Conservation (phyloP, 2,797 vertebrate species). For the Helarctos malayanus region DNA sequence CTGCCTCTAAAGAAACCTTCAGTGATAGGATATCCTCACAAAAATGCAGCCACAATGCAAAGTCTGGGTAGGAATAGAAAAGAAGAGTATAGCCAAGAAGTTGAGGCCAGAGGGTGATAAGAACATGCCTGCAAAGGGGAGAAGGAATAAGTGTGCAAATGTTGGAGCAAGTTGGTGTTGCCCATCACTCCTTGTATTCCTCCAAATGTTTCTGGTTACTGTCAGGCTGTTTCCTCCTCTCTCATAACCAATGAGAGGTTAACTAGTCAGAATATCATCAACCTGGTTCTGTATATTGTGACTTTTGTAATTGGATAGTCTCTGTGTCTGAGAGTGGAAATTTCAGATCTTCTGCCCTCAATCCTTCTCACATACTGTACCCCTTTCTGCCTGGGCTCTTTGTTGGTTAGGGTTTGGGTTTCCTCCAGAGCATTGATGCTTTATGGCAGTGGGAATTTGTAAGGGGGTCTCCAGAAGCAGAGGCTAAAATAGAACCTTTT, state of each 20-base stretch:
- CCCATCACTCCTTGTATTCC: background rate
- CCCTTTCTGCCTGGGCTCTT: background rate
- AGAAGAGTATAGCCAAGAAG: background rate
- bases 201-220: background rate
- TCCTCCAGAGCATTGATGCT: background rate
- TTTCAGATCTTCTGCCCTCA: background rate
- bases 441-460: background rate
- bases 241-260: background rate
- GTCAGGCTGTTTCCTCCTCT: background rate
- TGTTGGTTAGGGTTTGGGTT: background rate
- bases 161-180: background rate
- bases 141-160: background rate
- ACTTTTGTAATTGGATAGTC: background rate
- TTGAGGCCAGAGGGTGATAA: background rate
- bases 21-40: background rate
- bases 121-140: background rate
- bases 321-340: background rate
- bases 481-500: background rate
- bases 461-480: background rate
- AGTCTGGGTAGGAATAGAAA: background rate
- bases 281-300: background rate
- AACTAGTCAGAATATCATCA: background rate
- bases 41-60: background rate
- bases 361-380: background rate
- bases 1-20: background rate